These are phyloP conservation scores for Pituophis catenifer DNA, from an alignment of 2,113 vertebrate species.

Conservation along the genomic window DNA sequence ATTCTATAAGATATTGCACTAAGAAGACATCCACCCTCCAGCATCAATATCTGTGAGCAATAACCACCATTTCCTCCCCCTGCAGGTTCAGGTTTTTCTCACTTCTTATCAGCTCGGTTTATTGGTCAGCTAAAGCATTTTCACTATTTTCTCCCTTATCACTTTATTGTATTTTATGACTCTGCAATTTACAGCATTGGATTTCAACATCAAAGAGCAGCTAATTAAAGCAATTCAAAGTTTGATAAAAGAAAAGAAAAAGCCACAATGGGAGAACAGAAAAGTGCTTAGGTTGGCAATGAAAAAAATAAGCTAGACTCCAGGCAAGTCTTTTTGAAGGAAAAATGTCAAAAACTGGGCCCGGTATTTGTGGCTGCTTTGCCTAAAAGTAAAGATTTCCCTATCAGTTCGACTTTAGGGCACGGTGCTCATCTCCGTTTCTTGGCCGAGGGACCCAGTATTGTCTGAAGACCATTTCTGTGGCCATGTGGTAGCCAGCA, in stretches of 20 bases:
- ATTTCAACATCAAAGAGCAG: conserved; percentile 8
- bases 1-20: neutral
- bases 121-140: neutral
- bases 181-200: neutral
- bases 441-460: neutral
- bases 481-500: neutral
- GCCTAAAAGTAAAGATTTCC: neutral
- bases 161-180: neutral
- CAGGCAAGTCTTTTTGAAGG: neutral
- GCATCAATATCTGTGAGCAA: neutral
- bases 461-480: neutral
- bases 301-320: neutral
- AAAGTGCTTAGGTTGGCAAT: neutral
- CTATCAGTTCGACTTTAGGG: neutral
- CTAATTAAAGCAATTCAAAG: neutral
- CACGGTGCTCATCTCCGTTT: fast-evolving
- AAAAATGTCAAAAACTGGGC: neutral
- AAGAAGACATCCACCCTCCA: conserved; percentile 14
- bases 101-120: neutral
- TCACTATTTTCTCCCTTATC: neutral
- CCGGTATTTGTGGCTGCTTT: neutral
- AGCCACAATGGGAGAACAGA: neutral
- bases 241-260: neutral
- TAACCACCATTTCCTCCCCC: neutral
- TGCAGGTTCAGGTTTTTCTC: neutral